A percentile compares a stretch with the other conserved stretches of the same genome.
phyloP scores from a whole-genome alignment of 2,797 vertebrate species.

The Salarias fasciatus region DNA sequence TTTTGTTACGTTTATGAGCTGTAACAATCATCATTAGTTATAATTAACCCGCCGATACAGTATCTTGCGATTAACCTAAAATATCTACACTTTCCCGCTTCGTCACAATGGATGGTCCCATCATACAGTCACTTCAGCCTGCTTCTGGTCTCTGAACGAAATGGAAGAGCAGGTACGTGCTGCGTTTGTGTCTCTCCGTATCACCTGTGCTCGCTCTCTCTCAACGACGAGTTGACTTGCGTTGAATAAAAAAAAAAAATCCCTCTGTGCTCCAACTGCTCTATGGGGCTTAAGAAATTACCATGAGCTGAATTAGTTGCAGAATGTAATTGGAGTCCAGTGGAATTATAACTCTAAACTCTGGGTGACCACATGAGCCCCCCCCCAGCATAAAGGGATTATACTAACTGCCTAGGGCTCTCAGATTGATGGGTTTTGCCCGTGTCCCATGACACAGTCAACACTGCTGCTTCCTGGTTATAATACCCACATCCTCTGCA shows the following conservation, averaged over 20 bases:
- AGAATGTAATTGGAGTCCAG: conserved; percentile 27
- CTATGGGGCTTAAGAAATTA: conserved; percentile 10
- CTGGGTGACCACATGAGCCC: conserved; percentile 49
- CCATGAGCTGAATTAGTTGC: conserved; percentile 22
- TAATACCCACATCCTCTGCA: conserved; percentile 9
- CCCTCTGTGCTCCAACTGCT: neutral
- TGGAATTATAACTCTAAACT: conserved; percentile 46
- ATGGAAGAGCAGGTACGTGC: no score
- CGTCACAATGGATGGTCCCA: no score
- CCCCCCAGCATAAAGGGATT: conserved; percentile 28
- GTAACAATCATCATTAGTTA: no score
- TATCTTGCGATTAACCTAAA: no score
- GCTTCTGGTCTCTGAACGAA: no score
- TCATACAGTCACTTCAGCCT: no score
- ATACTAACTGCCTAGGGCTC: conserved; percentile 22
- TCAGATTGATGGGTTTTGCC: conserved; percentile 23
- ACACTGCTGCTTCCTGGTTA: conserved; percentile 6
- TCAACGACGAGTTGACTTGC: neutral
- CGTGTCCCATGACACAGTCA: neutral
- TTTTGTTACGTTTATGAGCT: no score
- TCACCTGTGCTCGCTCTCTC: no score
- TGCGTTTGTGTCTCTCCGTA: no score
- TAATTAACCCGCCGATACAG: no score
- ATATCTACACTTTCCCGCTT: no score
- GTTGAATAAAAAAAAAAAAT: neutral